Conservation (phyloP, 2,113 vertebrate species). For the Rhipidura dahli region DNA sequence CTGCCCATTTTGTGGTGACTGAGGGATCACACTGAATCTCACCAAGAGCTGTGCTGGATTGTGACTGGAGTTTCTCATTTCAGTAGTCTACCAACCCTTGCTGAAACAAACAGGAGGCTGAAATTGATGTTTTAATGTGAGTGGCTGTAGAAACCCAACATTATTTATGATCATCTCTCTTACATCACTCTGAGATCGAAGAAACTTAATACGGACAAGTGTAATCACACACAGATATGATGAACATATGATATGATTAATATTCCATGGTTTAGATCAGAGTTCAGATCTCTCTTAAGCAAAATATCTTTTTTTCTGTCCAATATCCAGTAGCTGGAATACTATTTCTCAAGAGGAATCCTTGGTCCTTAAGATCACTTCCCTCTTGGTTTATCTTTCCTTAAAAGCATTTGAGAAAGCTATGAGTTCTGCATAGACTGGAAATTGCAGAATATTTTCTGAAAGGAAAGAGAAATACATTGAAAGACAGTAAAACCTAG, state of each 20-base stretch:
- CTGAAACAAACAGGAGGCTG: background rate
- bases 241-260: background rate
- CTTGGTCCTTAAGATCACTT: background rate
- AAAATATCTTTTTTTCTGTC: background rate
- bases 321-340: background rate
- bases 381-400: background rate
- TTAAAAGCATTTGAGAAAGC: background rate
- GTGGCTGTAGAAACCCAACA: background rate
- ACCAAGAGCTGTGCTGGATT: background rate
- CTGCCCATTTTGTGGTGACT: rapidly evolving
- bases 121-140: background rate
- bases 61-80: background rate
- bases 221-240: background rate
- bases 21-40: background rate
- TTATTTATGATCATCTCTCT: background rate
- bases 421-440: background rate
- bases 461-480: background rate
- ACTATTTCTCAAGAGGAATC: background rate
- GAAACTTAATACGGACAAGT: background rate
- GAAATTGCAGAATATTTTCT: background rate
- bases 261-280: background rate
- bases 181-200: background rate
- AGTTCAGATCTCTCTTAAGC: background rate
- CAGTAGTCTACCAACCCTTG: background rate
- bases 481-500: background rate